Base-by-base conservation (phyloP, 2,888 invertebrate genomes). In the Temnothorax unifasciatus region DNA sequence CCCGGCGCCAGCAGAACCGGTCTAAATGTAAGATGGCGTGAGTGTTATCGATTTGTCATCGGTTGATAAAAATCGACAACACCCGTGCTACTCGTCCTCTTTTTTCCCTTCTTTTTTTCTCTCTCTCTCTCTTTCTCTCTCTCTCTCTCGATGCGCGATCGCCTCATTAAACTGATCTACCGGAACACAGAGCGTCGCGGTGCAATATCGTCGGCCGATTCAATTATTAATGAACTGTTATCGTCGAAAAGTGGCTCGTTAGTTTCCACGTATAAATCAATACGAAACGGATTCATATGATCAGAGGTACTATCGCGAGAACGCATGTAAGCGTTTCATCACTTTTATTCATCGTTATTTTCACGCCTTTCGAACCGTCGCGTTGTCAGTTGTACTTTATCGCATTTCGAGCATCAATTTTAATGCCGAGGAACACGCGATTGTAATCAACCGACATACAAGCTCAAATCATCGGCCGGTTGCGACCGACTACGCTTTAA, bases 11-110 rank as follows among this genome's bases (percentile, higher is more conserved):
- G 38, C 44, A 57, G 76, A 88, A 89, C 88, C 85, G 89, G 85
- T 86, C 86, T 34, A 84, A 83, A 86, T 66, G 75, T 81, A 74
- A 69, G 61, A 79, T 87, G 69, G 38, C 89, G 86, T 86, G 87
- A 86, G 85, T 52, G 77, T 83, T 68, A 83, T 83, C 85, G 89
- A 88, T 89, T 86, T 86, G 88, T 89, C 85, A 84, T 85, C 59
- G 73, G 2, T 1, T 38, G 71, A 74, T 85, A 83, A 87, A 87
- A 87, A 85, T 63, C 41, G 11, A 54, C 57, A 83, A 50, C 52
- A 57, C 15, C 61, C 29, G 47, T 47, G 61, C 15, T 81, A 54
- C 29, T 25, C 82, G 38, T 41, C 9, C 44, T 9, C 9, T 15
- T 21, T 57, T 54, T 54, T 9, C 3, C 21, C 21, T 18, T 4